Evolutionary conservation across 2,797 vertebrate genomes (phyloP).

Genomic region (Clarias pachynema): DNA sequence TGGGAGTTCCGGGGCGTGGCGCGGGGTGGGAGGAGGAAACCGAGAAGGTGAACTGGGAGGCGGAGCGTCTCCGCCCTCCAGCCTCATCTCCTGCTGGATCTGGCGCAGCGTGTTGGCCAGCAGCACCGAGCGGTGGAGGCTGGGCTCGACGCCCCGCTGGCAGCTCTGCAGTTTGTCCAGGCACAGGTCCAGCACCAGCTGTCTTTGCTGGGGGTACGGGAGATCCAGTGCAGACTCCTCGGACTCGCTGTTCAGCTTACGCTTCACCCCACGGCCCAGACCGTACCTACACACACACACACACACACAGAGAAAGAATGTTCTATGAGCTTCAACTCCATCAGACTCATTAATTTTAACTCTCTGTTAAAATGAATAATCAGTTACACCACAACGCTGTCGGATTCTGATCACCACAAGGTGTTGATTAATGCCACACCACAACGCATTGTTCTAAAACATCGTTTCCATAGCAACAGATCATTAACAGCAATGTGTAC

Average conservation of each 20-base stretch:
- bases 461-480: neutral
- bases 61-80: conserved; percentile 67
- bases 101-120: conserved; percentile 82
- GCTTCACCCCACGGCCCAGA: conserved; percentile 80
- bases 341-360: too few relatives aligned
- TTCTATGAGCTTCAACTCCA: too few relatives aligned
- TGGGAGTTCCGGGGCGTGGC: conserved; percentile 50
- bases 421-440: neutral
- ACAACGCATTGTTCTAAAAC: neutral
- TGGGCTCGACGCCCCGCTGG: conserved; percentile 76
- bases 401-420: neutral
- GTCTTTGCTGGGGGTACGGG: conserved; percentile 78
- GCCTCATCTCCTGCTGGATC: conserved; percentile 80
- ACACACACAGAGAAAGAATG: too few relatives aligned
- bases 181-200: conserved; percentile 82
- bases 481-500: neutral
- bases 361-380: neutral
- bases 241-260: conserved; percentile 76
- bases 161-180: conserved; percentile 79
- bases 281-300: conserved; percentile 69
- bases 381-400: neutral
- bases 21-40: conserved; percentile 43
- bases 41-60: conserved; percentile 32
- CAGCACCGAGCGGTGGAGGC: conserved; percentile 80
- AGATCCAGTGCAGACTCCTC: conserved; percentile 74